These are phyloP conservation scores for Oxyteleia sp. DNA, from an alignment of 2,888 invertebrate species.

Conservation along the genomic window DNA sequence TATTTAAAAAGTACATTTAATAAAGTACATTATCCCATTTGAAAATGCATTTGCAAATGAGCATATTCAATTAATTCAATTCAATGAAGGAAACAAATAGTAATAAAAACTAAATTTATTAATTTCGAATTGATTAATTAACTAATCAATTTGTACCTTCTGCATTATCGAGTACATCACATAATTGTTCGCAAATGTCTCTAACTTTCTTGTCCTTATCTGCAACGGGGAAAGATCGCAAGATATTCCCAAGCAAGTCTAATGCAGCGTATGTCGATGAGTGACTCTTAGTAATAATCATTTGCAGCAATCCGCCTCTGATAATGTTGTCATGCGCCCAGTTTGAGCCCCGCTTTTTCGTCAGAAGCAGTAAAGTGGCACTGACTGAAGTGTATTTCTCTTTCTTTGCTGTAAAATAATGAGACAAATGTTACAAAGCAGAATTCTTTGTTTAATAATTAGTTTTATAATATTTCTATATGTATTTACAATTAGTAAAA, in stretches of 20 bases:
- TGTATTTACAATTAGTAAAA: too few relatives aligned
- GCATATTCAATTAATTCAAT: too few relatives aligned
- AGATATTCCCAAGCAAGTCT: constrained; percentile 80
- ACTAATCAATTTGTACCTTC: constrained; percentile 76
- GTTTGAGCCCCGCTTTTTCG: constrained; percentile 85
- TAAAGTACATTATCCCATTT: too few relatives aligned
- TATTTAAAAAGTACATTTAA: too few relatives aligned
- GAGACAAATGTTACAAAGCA: too few relatives aligned
- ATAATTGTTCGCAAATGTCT: constrained; percentile 79
- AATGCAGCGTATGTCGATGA: constrained; percentile 79
- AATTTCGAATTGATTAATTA: background rate
- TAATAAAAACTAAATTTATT: too few relatives aligned
- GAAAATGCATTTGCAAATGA: too few relatives aligned
- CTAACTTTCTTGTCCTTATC: constrained; percentile 74
- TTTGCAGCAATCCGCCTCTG: constrained; percentile 76
- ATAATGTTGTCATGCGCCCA: constrained; percentile 87
- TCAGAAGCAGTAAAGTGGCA: constrained; percentile 85
- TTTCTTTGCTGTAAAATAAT: constrained; percentile 75
- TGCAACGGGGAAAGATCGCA: constrained; percentile 80
- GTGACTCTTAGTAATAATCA: constrained; percentile 79
- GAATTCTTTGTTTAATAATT: too few relatives aligned
- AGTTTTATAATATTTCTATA: too few relatives aligned
- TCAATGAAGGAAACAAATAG: too few relatives aligned
- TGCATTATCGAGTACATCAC: constrained; percentile 78
- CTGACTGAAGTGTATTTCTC: constrained; percentile 49